phyloP scores from a whole-genome alignment of 2,113 vertebrate genomes.

The Megaceryle maxima region DNA sequence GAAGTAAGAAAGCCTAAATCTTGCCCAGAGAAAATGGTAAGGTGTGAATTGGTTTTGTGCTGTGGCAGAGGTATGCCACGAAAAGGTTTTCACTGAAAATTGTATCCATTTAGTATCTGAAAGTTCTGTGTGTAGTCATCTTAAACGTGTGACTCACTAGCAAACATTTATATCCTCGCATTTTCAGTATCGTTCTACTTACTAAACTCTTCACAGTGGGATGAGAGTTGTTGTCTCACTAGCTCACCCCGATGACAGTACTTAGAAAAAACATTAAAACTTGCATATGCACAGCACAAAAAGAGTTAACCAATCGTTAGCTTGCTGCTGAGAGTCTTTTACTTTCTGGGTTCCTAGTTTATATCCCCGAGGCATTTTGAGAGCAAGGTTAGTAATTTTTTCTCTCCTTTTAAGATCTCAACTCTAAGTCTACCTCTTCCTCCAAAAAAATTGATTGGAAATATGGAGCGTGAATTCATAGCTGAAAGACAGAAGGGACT shows the following conservation, averaged over 20 bases:
- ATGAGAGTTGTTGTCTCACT: neutral
- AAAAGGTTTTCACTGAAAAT: neutral
- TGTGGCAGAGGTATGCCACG: neutral
- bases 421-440: conserved; percentile 92
- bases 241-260: neutral
- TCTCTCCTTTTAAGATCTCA: conserved; percentile 82
- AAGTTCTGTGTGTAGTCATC: neutral
- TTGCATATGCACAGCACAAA: neutral
- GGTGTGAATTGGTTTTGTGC: neutral
- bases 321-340: neutral
- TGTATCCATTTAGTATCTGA: neutral
- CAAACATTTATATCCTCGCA: neutral
- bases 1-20: neutral
- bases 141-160: neutral
- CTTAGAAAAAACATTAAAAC: neutral
- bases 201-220: neutral
- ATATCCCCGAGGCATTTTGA: neutral
- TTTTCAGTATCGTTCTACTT: neutral
- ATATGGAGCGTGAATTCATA: conserved; percentile 98
- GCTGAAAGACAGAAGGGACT: conserved; percentile 95
- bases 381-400: neutral
- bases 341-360: neutral
- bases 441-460: conserved; percentile 95
- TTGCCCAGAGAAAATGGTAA: neutral
- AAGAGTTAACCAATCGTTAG: neutral